phyloP scores from a whole-genome alignment of 2,888 invertebrate species.

The Nomada fucata region DNA sequence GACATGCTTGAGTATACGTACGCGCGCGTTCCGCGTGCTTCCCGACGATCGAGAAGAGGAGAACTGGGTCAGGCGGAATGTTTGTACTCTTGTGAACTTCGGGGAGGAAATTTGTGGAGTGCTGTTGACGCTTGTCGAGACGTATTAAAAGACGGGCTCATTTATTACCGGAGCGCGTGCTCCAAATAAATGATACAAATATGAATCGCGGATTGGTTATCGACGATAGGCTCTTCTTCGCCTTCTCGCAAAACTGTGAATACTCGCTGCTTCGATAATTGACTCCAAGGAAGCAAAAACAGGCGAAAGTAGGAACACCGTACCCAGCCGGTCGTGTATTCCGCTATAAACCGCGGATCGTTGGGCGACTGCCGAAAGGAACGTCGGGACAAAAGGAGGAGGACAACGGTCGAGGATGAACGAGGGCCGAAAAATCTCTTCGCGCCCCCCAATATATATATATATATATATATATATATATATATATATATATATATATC shows the following conservation, averaged over 20 bases:
- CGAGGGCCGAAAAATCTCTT: constrained; percentile 26
- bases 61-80: background rate
- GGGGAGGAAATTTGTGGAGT: background rate
- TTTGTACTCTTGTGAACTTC: background rate
- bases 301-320: too few species aligned
- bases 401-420: background rate
- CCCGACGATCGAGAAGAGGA: background rate
- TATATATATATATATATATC: constrained; percentile 39
- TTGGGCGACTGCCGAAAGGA: constrained; percentile 22
- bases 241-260: too few species aligned
- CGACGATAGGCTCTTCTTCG: too few species aligned
- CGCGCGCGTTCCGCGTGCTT: background rate
- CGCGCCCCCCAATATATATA: constrained; percentile 2
- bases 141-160: too few species aligned
- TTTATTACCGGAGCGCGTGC: background rate
- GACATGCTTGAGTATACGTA: background rate
- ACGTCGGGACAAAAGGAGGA: constrained; percentile 17
- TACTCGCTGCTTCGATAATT: too few species aligned
- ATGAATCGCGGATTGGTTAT: too few species aligned
- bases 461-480: too few species aligned
- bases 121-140: background rate
- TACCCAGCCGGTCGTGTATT: background rate
- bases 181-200: too few species aligned
- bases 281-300: too few species aligned
- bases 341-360: background rate